phyloP scores from a whole-genome alignment of 1,140 invertebrate genomes.

The Zaprionus inermis region DNA sequence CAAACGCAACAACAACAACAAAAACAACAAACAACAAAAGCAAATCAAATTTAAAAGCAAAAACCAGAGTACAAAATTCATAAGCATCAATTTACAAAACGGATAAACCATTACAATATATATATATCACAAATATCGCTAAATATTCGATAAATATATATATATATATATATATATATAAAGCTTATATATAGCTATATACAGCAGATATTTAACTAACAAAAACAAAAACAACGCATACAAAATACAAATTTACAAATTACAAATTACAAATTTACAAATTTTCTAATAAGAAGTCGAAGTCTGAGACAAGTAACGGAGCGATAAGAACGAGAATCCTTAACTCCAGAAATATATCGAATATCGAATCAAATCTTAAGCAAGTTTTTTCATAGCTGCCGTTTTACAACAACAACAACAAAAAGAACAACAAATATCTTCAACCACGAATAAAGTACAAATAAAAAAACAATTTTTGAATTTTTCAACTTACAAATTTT shows the following conservation, averaged over 20 bases:
- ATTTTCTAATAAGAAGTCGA: slow-evolving; percentile 55
- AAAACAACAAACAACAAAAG: slow-evolving; percentile 46
- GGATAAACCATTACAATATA: slow-evolving; percentile 5
- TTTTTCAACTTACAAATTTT: slow-evolving; percentile 70
- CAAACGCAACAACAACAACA: slow-evolving; percentile 51
- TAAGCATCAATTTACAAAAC: slow-evolving; percentile 58
- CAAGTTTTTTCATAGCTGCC: slow-evolving; percentile 70
- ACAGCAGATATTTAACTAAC: slow-evolving; percentile 6
- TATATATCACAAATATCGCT: slow-evolving; percentile 35
- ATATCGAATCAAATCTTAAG: slow-evolving; percentile 16
- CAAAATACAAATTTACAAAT: slow-evolving; percentile 80
- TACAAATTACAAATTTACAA: slow-evolving; percentile 79
- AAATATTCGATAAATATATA: slow-evolving; percentile 32
- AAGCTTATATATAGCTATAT: slow-evolving; percentile 20
- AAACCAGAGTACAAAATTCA: slow-evolving; percentile 77
- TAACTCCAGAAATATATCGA: background rate
- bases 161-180: slow-evolving; percentile 34
- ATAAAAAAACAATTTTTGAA: slow-evolving; percentile 50
- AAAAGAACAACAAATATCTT: slow-evolving; percentile 42
- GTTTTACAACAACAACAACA: slow-evolving; percentile 53
- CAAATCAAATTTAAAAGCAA: slow-evolving; percentile 53
- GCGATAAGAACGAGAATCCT: slow-evolving; percentile 24
- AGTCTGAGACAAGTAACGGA: slow-evolving; percentile 44
- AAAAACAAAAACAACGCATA: slow-evolving; percentile 67
- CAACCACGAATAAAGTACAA: slow-evolving; percentile 62